These are phyloP conservation scores for Tetramorium simillimum DNA, from an alignment of 1,140 invertebrate species.

Conservation along the genomic window DNA sequence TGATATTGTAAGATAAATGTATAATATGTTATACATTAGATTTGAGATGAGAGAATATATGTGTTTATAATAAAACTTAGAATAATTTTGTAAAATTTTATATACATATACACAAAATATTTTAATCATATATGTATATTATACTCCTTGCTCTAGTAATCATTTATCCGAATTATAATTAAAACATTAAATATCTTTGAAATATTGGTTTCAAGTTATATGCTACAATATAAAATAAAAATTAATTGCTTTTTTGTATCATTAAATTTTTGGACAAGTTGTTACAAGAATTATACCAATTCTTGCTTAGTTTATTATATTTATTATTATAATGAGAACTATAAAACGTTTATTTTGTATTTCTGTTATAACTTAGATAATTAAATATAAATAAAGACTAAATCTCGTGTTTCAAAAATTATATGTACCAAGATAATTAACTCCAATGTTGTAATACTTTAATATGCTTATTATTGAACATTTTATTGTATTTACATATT, in stretches of 20 bases:
- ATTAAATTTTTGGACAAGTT: constrained; percentile 20
- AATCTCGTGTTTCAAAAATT: constrained; percentile 13
- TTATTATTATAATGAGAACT: constrained; percentile 1
- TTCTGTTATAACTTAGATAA: neutral
- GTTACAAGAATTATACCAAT: neutral
- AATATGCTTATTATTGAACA: neutral
- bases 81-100: neutral
- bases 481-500: constrained; percentile 13
- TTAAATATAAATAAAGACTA: constrained; percentile 27
- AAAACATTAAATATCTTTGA: too few relatives aligned
- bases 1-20: neutral
- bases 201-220: neutral
- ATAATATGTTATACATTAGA: neutral
- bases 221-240: neutral
- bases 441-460: constrained; percentile 10
- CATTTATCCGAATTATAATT: neutral
- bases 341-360: neutral
- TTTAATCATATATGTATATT: neutral
- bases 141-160: neutral
- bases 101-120: neutral
- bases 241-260: neutral
- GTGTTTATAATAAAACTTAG: neutral
- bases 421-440: constrained; percentile 17
- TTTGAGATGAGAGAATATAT: too few relatives aligned
- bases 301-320: neutral